Evolutionary conservation across 2,113 vertebrate genomes (phyloP).

Genomic region (Scytalopus superciliaris): DNA sequence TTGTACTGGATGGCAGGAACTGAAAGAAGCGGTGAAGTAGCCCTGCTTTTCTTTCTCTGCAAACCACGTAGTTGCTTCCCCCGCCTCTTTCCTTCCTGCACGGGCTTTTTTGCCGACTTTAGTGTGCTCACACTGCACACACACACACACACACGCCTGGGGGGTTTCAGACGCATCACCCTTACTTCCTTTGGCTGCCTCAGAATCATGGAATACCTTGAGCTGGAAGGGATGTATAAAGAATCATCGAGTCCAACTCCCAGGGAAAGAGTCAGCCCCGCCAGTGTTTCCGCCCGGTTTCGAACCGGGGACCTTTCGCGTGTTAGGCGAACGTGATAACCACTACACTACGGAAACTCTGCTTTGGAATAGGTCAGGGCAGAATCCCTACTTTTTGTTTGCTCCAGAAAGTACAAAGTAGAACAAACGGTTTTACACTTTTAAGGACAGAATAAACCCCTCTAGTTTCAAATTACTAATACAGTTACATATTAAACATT

Average conservation of each 20-base stretch:
- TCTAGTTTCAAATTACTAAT: background rate
- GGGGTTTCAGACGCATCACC: background rate
- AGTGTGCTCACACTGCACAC: rapidly evolving
- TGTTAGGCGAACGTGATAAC: conserved; percentile 1
- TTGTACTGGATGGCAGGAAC: background rate
- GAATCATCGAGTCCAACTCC: rapidly evolving
- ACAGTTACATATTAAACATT: background rate
- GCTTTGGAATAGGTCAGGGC: rapidly evolving
- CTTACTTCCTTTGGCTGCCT: background rate
- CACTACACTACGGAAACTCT: background rate
- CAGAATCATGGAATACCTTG: rapidly evolving
- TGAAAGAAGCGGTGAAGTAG: rapidly evolving
- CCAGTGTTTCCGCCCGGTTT: background rate
- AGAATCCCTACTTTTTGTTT: background rate
- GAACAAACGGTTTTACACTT: rapidly evolving
- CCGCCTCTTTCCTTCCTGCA: rapidly evolving
- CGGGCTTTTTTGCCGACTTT: background rate
- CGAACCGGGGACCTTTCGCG: background rate
- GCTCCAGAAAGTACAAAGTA: rapidly evolving
- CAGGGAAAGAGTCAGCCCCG: rapidly evolving
- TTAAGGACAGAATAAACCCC: background rate
- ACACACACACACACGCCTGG: rapidly evolving
- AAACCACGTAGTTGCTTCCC: background rate
- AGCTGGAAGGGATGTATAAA: background rate
- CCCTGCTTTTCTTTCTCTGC: background rate